Evolutionary conservation across 2,113 vertebrate genomes (phyloP).

Genomic region (Ellobius talpinus): DNA sequence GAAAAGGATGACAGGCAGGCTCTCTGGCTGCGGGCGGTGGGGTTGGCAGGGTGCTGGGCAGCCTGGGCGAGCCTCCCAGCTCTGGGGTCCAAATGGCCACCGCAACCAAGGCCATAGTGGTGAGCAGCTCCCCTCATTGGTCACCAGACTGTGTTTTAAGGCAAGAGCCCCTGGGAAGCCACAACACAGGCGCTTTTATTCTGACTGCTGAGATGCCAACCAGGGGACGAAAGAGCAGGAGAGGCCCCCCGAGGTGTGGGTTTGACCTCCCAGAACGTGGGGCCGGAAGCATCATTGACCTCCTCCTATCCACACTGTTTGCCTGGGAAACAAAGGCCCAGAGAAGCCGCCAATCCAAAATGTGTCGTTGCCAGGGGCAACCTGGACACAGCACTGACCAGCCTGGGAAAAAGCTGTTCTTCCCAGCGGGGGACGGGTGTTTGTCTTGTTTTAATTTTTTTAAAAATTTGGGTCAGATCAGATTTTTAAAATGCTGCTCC

Average conservation of each 20-base stretch:
- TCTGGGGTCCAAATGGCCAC: not conserved
- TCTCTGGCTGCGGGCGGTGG: not conserved
- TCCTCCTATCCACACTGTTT: not conserved
- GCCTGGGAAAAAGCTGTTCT: conserved; percentile 73
- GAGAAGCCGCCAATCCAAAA: conserved; percentile 18
- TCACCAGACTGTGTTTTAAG: not conserved
- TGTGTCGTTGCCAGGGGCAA: conserved; percentile 71
- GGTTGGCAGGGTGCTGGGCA: not conserved
- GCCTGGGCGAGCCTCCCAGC: not conserved
- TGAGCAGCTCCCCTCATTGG: not conserved
- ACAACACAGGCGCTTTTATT: not conserved
- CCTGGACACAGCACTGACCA: not conserved
- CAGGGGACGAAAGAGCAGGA: not conserved
- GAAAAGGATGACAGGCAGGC: not conserved
- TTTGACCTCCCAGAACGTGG: conserved; percentile 5
- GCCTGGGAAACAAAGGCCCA: conserved; percentile 33
- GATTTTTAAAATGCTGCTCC: conserved; percentile 66
- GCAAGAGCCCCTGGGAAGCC: not conserved
- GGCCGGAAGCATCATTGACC: conserved; percentile 58
- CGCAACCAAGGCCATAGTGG: not conserved
- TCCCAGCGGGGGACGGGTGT: not conserved
- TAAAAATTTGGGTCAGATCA: conserved; percentile 34
- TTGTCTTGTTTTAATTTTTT: conserved; percentile 65
- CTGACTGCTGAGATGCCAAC: not conserved
- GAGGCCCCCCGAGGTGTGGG: not conserved